These are phyloP conservation scores for Paragorgia papillata DNA, from an alignment of 92 coral and sea anemone species.

Conservation along the genomic window DNA sequence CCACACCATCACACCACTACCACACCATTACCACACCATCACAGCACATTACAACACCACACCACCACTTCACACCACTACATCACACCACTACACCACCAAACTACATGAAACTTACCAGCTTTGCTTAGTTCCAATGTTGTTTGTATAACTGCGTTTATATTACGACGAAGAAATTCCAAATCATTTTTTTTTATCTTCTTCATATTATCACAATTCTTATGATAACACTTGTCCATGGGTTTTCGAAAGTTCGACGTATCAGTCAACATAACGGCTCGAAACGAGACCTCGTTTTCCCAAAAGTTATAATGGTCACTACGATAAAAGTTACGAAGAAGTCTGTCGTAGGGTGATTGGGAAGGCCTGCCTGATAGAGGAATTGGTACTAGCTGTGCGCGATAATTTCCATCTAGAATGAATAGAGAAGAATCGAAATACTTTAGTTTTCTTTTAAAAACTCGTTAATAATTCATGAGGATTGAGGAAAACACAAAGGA, in stretches of 20 bases:
- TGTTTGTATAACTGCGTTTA: constrained; percentile 53
- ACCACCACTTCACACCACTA: too few relatives aligned
- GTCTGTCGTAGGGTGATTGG: not conserved
- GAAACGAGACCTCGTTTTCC: constrained; percentile 41
- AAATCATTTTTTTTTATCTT: constrained; percentile 49
- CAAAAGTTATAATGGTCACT: constrained; percentile 70
- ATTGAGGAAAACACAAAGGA: not conserved
- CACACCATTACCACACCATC: too few relatives aligned
- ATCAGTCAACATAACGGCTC: constrained; percentile 68
- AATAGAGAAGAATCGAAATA: not conserved
- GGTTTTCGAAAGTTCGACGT: constrained; percentile 63
- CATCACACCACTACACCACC: too few relatives aligned
- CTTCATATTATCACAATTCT: constrained; percentile 52
- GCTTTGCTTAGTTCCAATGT: constrained; percentile 24
- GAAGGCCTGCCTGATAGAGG: constrained; percentile 20
- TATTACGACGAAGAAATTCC: constrained; percentile 57
- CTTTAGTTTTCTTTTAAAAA: not conserved
- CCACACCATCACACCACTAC: too few relatives aligned
- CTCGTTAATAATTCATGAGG: not conserved
- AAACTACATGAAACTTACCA: constrained; percentile 15
- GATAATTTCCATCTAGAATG: constrained; percentile 7
- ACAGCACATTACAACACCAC: too few relatives aligned
- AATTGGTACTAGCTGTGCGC: constrained; percentile 28
- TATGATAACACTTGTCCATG: constrained; percentile 66
- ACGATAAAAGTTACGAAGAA: constrained; percentile 47